Base-by-base conservation (phyloP, 2,888 invertebrate genomes). In the Chorisops tibialis region DNA sequence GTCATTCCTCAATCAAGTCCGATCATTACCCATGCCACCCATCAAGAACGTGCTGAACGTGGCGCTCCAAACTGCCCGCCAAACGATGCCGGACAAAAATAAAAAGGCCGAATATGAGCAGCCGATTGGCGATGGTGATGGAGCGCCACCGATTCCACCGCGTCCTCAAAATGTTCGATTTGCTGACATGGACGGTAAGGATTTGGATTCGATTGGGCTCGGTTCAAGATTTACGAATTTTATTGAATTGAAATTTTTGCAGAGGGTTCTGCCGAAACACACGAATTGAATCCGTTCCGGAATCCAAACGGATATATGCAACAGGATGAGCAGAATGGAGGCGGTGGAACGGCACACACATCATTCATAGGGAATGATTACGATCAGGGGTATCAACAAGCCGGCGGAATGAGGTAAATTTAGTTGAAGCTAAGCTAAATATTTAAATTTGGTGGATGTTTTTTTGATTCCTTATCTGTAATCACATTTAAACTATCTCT, bases 31-130 rank as follows among this genome's bases (percentile, higher is more conserved):
- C 47, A 69, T 92, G 70, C 91, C 91, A 50, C 88, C 90, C 38
- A 72, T 90, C 66, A 84, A 85, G 73, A 90, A 90, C 74, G 87
- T 89, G 43, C 74, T 91, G 72, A 89, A 89, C 74, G 91, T 91
- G 67, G 89, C 91, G 21, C 86, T 89, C 84, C 91, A 91, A 78
- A 88, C 91, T 18, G 83, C 90, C 50, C 83, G 88, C 70, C 88
- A 91, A 73, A 84, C 87, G 71, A 84, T 91, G 73, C 91, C 92
- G 54, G 86, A 87, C 43, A 86, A 84, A 70, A 74, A 79, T 7
- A 80, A 82, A 2, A 80, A 82, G 37, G 75, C 81, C 70, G 78
- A 78, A 66, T 79, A 79, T 69, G 76, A 76, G 59, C 75, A 78
- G 58, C 79, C 77, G 64, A 71, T 70, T 21, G 73, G 71, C 30